Evolutionary conservation across 2,888 invertebrate species (phyloP), one percentile per base, ranked within the genome.

Genomic region (Stegana nigrithorax): DNA sequence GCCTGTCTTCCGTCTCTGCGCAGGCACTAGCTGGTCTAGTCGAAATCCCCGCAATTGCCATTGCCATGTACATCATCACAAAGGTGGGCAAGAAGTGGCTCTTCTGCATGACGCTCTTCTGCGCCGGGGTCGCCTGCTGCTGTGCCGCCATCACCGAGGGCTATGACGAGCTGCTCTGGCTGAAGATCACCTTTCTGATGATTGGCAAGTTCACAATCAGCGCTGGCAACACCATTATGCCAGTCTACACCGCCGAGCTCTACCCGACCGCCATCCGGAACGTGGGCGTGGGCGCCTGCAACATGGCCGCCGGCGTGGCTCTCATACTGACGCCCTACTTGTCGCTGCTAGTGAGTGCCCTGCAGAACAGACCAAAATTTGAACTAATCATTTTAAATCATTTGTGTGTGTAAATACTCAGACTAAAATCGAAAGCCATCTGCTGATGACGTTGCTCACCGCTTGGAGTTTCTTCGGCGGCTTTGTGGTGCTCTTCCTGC

Each of bases 131-230:
- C 5, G 91, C 92, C 12, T 93, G 93, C 78, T 85, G 91, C n/a
- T 89, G 88, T 53, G 89, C 89, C 69, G 87, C 89, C 63, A 72
- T 89, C 36, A 87, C 88, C 17, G 87, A 89, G 60, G 84, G 83
- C 47, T 85, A 88, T 63, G 86, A 88, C 2, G 86, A 87, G 70
- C 84, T 90, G 23, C 88, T 90, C 51, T 92, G 91, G 92, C 80
- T 91, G 51, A 90, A 90, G 84, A 91, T 92, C 44, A 88, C 89
- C n/a, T 89, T 92, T 70, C 88, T 92, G 47, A 92, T 93, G 92
- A 88, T 91, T 65, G 93, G 93, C 77, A 93, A 93, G 86, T 93
- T 93, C 75, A 90, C 91, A 25, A 91, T 93, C 59, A 92, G 92
- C 42, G 90, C 91, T 0, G 91, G 92, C 19, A 94, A 93, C 76